Evolutionary conservation across 64 coral and sea anemone species (phyloP).

Genomic region (Exaiptasia diaphana): DNA sequence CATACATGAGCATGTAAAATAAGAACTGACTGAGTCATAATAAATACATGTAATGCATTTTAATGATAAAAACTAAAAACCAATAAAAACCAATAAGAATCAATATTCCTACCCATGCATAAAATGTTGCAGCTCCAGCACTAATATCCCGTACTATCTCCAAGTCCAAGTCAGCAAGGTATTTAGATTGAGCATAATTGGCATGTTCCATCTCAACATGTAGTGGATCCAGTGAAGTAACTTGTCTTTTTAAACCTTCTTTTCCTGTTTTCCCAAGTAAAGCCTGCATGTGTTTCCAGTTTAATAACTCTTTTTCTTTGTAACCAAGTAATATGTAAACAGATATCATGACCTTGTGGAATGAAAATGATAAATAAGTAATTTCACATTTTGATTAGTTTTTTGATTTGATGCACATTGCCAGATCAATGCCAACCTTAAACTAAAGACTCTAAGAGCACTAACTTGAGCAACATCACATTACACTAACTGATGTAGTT

Average conservation of each 20-base stretch:
- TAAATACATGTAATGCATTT: too few species aligned
- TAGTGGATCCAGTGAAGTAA: conserved; percentile 76
- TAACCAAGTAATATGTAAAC: conserved; percentile 85
- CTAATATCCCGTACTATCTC: conserved; percentile 90
- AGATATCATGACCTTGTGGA: conserved; percentile 82
- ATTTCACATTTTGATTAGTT: not conserved
- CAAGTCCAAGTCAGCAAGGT: conserved; percentile 68
- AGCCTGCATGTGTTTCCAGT: conserved; percentile 97
- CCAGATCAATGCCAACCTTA: too few species aligned
- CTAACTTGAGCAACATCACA: too few species aligned
- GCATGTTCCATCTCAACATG: conserved; percentile 77
- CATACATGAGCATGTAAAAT: too few species aligned
- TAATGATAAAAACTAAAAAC: not conserved
- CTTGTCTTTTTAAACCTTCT: conserved; percentile 87
- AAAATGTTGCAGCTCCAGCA: conserved; percentile 97
- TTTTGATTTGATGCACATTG: too few species aligned
- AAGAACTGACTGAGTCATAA: too few species aligned
- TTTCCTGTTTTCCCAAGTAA: conserved; percentile 93
- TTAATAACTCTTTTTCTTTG: conserved; percentile 76
- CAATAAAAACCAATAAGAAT: not conserved
- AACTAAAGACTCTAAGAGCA: too few species aligned
- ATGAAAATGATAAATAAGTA: not conserved
- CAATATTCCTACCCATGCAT: conserved; percentile 98
- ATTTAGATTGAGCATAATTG: conserved; percentile 74
- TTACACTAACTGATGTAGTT: too few species aligned